phyloP scores from a whole-genome alignment of 1,140 invertebrate species.

The Thaumetopoea pityocampa region DNA sequence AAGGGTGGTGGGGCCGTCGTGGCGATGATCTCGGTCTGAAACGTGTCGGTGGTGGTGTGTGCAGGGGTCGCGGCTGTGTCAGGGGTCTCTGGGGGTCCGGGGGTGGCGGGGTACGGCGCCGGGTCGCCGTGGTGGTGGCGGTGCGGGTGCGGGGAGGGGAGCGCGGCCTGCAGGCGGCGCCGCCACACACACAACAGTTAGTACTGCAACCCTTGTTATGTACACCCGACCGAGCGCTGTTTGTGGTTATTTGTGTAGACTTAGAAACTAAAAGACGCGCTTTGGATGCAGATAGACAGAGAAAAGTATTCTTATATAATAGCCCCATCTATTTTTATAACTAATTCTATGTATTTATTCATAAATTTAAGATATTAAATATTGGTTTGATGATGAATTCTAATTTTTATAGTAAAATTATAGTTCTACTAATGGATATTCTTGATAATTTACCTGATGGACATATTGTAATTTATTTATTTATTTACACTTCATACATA shows the following conservation, averaged over 20 bases:
- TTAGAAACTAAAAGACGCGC: constrained; percentile 11
- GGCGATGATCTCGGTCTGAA: constrained; percentile 53
- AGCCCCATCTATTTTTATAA: too few species aligned
- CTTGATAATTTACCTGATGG: too few species aligned
- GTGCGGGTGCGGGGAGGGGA: constrained; percentile 49
- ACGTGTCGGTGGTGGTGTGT: constrained; percentile 59
- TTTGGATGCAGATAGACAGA: too few species aligned
- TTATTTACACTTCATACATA: too few species aligned
- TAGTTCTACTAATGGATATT: too few species aligned
- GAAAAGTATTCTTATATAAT: too few species aligned
- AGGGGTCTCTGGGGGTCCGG: constrained; percentile 13
- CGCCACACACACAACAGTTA: constrained; percentile 61
- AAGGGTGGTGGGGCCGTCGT: constrained; percentile 21
- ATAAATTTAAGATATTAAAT: too few species aligned
- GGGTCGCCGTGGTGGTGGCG: constrained; percentile 63
- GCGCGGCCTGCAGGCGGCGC: constrained; percentile 51
- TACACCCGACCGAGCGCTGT: constrained; percentile 12
- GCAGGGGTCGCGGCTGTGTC: constrained; percentile 30
- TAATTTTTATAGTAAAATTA: too few species aligned
- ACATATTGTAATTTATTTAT: too few species aligned
- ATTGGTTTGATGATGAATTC: too few species aligned
- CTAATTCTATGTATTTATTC: too few species aligned
- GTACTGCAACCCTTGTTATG: constrained; percentile 46
- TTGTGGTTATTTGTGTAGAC: constrained; percentile 16
- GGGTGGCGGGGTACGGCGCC: constrained; percentile 24